Evolutionary conservation across 1,140 invertebrate genomes (phyloP).

Genomic region (Scaptomyza pallida): DNA sequence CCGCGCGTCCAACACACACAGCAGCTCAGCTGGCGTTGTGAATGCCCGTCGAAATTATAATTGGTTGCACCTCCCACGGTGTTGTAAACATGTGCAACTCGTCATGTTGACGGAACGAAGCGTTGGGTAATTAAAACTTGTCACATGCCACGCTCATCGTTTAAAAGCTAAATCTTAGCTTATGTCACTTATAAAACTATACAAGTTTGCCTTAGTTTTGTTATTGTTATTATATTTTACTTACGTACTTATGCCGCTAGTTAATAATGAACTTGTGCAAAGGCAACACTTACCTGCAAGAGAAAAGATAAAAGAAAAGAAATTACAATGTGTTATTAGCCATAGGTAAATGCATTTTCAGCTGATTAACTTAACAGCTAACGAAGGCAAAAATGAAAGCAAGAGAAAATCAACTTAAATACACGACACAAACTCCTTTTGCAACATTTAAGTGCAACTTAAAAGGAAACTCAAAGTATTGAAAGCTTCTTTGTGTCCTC

Average conservation of each 20-base stretch:
- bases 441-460: neutral
- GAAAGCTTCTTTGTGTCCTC: neutral
- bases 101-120: constrained; percentile 2
- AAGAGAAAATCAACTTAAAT: neutral
- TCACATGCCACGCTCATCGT: neutral
- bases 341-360: neutral
- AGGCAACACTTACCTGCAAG: constrained; percentile 37
- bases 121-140: constrained; percentile 25
- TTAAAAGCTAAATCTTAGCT: constrained; percentile 13
- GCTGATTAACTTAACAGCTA: too few relatives aligned
- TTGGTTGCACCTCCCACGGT: neutral
- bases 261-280: neutral
- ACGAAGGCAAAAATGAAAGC: too few relatives aligned
- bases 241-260: neutral
- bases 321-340: neutral
- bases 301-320: constrained; percentile 14
- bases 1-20: too few relatives aligned
- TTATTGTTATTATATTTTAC: neutral
- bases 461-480: neutral
- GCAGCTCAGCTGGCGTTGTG: too few relatives aligned
- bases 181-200: constrained; percentile 12
- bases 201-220: neutral
- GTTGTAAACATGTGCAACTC: neutral
- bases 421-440: too few relatives aligned
- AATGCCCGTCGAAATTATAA: constrained; percentile 5